These are phyloP conservation scores for Campopleginae sp. DNA, from an alignment of 2,888 invertebrate species.

Conservation along the genomic window DNA sequence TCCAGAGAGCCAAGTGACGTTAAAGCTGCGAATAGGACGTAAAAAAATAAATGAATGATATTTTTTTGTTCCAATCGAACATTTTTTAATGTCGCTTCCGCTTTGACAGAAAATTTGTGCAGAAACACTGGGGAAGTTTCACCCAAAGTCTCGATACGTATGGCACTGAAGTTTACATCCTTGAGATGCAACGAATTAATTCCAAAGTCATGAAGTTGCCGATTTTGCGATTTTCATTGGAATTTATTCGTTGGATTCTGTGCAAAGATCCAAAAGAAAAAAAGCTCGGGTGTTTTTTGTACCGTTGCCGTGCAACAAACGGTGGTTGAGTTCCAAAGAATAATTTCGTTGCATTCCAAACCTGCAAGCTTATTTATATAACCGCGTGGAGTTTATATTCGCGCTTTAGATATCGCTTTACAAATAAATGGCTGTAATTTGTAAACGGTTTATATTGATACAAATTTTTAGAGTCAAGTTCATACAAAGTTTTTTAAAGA, in stretches of 20 bases:
- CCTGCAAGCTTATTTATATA: background rate
- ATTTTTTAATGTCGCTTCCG: slow-evolving; percentile 4
- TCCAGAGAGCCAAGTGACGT: slow-evolving; percentile 74
- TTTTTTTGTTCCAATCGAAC: background rate
- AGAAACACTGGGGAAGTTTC: background rate
- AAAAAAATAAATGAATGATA: background rate
- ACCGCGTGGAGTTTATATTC: background rate
- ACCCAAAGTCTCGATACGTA: slow-evolving; percentile 10
- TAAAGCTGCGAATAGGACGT: slow-evolving; percentile 10
- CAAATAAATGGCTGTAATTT: slow-evolving; percentile 29
- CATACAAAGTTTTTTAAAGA: slow-evolving; percentile 1
- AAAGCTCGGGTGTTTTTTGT: background rate
- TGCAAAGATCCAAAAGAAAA: background rate
- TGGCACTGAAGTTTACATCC: background rate
- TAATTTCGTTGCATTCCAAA: slow-evolving; percentile 7
- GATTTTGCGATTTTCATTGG: background rate
- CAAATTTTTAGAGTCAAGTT: background rate
- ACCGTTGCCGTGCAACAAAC: background rate
- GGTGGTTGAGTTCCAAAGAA: background rate
- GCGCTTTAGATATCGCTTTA: slow-evolving; percentile 24
- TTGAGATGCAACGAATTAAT: background rate
- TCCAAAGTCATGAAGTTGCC: background rate
- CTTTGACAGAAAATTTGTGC: background rate
- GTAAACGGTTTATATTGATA: background rate
- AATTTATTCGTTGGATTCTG: background rate